These are phyloP conservation scores for Chromobotia macracanthus DNA, from an alignment of 2,797 vertebrate genomes.

Conservation along the genomic window DNA sequence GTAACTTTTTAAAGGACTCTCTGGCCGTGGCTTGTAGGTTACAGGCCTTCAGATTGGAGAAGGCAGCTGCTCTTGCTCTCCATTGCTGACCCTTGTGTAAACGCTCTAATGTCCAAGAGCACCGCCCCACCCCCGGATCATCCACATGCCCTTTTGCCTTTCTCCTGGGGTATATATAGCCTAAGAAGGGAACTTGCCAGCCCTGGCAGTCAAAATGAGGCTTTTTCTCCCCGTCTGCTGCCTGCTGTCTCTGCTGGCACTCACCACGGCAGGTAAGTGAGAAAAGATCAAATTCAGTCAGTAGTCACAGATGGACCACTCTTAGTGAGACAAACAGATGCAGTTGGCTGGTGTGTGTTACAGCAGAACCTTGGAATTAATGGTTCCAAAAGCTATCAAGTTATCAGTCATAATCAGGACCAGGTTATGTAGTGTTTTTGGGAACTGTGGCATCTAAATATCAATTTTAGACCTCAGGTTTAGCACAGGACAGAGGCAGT, in stretches of 20 bases:
- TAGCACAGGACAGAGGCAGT: background rate
- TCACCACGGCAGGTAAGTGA: conserved; percentile 86
- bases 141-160: conserved; percentile 77
- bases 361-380: background rate
- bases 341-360: background rate
- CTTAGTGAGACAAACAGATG: too few species aligned
- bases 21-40: conserved; percentile 7
- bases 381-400: background rate
- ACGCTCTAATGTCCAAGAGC: conserved; percentile 45
- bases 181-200: conserved; percentile 71
- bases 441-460: background rate
- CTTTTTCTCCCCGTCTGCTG: conserved; percentile 81
- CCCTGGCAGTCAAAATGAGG: conserved; percentile 95
- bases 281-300: background rate
- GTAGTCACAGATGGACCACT: background rate
- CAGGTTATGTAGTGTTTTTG: background rate
- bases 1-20: conserved; percentile 66
- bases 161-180: conserved; percentile 84
- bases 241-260: conserved; percentile 83
- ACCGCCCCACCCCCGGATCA: conserved; percentile 55
- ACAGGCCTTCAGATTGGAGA: conserved; percentile 51
- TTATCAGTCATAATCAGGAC: background rate
- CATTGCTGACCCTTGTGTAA: conserved; percentile 60
- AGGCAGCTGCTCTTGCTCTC: conserved; percentile 64
- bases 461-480: background rate